These are phyloP conservation scores for Sitobion miscanthi DNA, from an alignment of 1,140 invertebrate genomes.

Conservation along the genomic window DNA sequence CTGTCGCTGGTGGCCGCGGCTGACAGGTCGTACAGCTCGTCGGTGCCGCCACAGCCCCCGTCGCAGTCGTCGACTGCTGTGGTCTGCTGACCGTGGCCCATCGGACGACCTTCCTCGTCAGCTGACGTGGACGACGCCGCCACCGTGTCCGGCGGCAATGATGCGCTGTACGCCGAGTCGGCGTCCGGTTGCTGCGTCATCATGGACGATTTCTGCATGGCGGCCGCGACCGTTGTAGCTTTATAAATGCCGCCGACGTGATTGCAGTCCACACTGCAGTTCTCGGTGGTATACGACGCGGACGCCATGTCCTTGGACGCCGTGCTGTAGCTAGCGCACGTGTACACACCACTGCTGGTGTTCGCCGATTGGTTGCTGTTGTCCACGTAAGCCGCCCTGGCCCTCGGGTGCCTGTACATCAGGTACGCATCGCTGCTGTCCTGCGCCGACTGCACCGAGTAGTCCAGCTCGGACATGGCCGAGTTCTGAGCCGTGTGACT, in stretches of 20 bases:
- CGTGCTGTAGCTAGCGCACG: slow-evolving; percentile 38
- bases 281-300: slow-evolving; percentile 37
- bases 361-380: slow-evolving; percentile 62
- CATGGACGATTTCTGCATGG: neutral
- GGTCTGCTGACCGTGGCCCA: neutral
- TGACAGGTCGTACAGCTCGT: slow-evolving; percentile 28
- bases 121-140: neutral
- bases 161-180: neutral
- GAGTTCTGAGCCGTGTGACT: slow-evolving; percentile 85
- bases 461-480: slow-evolving; percentile 70
- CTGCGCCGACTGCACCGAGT: slow-evolving; percentile 65
- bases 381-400: slow-evolving; percentile 60
- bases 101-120: neutral
- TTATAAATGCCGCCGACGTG: neutral
- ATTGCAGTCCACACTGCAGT: neutral
- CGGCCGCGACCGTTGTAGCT: neutral
- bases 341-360: slow-evolving; percentile 61
- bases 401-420: slow-evolving; percentile 61
- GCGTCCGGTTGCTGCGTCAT: neutral
- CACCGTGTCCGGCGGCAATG: neutral
- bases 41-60: neutral
- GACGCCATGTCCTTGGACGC: slow-evolving; percentile 25
- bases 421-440: slow-evolving; percentile 58
- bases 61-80: neutral
- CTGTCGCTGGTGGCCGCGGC: slow-evolving; percentile 18